Conservation (phyloP, 2,888 invertebrate genomes). For the Drosophila parthenogenetica region DNA sequence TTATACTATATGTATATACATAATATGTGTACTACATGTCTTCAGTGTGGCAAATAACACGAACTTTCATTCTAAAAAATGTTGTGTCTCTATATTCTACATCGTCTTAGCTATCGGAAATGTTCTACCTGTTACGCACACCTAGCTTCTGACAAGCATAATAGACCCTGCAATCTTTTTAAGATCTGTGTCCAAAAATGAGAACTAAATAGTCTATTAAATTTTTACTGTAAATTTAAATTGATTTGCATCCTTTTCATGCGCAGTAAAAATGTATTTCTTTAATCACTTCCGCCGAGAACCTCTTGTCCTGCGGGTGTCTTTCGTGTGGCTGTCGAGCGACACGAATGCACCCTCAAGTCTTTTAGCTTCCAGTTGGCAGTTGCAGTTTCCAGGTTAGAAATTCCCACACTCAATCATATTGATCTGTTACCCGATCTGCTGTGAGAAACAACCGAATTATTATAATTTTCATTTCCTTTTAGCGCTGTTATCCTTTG, state of each 20-base stretch:
- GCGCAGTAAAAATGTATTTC: constrained; percentile 62
- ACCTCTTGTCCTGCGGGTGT: constrained; percentile 51
- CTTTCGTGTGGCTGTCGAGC: constrained; percentile 78
- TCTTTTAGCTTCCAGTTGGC: constrained; percentile 4
- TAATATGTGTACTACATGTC: no score
- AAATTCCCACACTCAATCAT: constrained; percentile 75
- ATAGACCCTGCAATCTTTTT: no score
- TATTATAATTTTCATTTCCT: constrained; percentile 81
- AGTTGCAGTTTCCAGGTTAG: neutral
- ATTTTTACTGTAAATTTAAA: constrained; percentile 38
- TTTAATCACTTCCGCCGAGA: constrained; percentile 69
- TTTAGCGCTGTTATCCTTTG: constrained; percentile 76
- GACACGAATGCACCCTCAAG: constrained; percentile 51
- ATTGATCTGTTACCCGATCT: constrained; percentile 73
- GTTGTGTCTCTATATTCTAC: no score
- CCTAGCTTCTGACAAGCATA: no score
- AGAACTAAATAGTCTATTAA: no score
- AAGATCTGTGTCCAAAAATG: no score
- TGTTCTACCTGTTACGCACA: no score
- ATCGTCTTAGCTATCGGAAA: no score
- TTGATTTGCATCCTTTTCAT: constrained; percentile 53
- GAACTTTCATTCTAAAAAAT: no score
- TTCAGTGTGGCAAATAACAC: no score
- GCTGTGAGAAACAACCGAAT: constrained; percentile 75
- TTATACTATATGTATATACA: no score